A percentile compares a stretch with the other conserved stretches of the same genome.
Evolutionary conservation across 2,888 invertebrate species (phyloP).

Genomic region (Leucozona laternaria): DNA sequence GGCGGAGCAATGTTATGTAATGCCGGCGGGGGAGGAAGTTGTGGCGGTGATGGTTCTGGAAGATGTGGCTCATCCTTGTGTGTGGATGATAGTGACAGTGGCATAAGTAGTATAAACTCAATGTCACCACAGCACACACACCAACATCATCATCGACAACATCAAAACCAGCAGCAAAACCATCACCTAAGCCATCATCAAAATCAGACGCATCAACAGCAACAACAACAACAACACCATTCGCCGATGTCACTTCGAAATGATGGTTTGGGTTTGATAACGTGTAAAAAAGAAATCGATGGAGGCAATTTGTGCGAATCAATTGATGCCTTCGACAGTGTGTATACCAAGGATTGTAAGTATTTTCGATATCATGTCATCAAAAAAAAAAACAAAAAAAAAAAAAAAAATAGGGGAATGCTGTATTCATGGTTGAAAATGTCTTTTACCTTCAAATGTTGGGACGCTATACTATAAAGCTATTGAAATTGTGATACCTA

Average conservation of each 20-base stretch:
- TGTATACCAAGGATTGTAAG: slow-evolving; percentile 83
- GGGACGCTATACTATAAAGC: neutral
- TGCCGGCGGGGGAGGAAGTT: slow-evolving; percentile 60
- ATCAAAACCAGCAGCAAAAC: slow-evolving; percentile 76
- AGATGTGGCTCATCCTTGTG: slow-evolving; percentile 65
- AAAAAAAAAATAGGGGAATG: neutral
- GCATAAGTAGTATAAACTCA: slow-evolving; percentile 70
- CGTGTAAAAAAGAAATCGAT: slow-evolving; percentile 81
- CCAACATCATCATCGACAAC: slow-evolving; percentile 77
- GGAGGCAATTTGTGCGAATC: slow-evolving; percentile 81
- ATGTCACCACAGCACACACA: slow-evolving; percentile 77
- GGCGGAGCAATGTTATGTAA: slow-evolving; percentile 66
- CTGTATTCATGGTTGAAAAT: slow-evolving; percentile 62
- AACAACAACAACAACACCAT: slow-evolving; percentile 76
- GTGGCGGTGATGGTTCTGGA: slow-evolving; percentile 60
- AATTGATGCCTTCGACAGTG: slow-evolving; percentile 82
- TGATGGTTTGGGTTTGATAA: slow-evolving; percentile 79
- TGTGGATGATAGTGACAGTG: slow-evolving; percentile 76
- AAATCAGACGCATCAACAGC: slow-evolving; percentile 77
- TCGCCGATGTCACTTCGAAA: slow-evolving; percentile 67
- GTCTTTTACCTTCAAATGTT: slow-evolving; percentile 24
- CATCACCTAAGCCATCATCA: slow-evolving; percentile 77
- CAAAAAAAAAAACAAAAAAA: neutral
- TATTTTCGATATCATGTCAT: slow-evolving; percentile 71
- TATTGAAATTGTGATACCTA: neutral